A percentile compares a stretch with the other conserved stretches of the same genome.
Evolutionary conservation across 1,140 invertebrate genomes (phyloP).

Genomic region (Ladona fulva): DNA sequence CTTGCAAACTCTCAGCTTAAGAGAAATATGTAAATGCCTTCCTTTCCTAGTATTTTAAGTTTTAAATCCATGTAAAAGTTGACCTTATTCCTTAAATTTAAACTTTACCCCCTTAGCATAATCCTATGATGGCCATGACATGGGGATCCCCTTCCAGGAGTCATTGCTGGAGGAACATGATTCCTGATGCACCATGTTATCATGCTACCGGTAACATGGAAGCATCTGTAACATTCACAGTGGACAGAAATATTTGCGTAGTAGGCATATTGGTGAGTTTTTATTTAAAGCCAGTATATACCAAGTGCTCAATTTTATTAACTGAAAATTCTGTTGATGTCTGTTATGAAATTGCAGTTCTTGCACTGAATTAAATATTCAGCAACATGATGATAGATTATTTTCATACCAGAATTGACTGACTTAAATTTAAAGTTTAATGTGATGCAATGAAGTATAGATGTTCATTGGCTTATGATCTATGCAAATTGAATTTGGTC

Average conservation of each 20-base stretch:
- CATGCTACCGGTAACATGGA: slow-evolving; percentile 51
- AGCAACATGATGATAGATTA: neutral
- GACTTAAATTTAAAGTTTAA: too few species aligned
- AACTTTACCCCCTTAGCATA: neutral
- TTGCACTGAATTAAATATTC: neutral
- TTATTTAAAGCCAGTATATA: too few species aligned
- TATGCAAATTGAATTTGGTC: too few species aligned
- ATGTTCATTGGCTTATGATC: too few species aligned
- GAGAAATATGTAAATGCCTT: too few species aligned
- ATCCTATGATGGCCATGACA: neutral
- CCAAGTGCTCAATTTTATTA: too few species aligned
- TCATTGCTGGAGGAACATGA: neutral
- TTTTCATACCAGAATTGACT: too few species aligned
- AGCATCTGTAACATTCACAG: slow-evolving; percentile 63
- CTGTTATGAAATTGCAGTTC: neutral
- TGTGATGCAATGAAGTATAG: too few species aligned
- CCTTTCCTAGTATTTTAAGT: too few species aligned
- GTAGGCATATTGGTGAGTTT: slow-evolving; percentile 51
- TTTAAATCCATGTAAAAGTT: too few species aligned
- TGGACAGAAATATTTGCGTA: slow-evolving; percentile 67
- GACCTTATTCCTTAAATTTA: neutral
- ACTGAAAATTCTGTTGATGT: too few species aligned
- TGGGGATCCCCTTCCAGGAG: neutral
- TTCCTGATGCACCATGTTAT: neutral
- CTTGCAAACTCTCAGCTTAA: too few species aligned